These are phyloP conservation scores for Ageneiosus marmoratus DNA, from an alignment of 2,113 vertebrate species.

Conservation along the genomic window DNA sequence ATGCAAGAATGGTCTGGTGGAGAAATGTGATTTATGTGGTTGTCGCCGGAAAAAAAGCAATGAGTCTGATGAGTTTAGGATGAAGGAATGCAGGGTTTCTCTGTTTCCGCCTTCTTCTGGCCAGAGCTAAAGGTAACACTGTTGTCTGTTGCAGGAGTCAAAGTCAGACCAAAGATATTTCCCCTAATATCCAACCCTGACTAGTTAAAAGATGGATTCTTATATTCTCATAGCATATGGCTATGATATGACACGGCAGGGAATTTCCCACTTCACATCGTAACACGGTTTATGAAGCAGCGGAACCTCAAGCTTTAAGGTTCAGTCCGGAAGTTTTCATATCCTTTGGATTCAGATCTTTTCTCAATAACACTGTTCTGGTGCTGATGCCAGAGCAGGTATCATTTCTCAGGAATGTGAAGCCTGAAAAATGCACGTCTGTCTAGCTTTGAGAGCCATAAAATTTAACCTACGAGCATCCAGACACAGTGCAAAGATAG, in stretches of 20 bases:
- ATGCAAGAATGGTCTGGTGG: conserved; percentile 19
- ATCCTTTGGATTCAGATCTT: background rate
- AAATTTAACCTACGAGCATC: background rate
- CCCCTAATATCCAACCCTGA: background rate
- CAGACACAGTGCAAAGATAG: background rate
- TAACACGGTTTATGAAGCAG: background rate
- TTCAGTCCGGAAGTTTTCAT: background rate
- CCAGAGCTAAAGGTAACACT: background rate
- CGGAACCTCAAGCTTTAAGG: background rate
- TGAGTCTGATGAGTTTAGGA: background rate
- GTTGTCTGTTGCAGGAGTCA: conserved; percentile 19
- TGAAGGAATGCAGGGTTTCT: conserved; percentile 15
- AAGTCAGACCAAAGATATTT: conserved; percentile 12
- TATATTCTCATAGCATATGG: background rate
- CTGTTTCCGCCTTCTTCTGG: conserved; percentile 15
- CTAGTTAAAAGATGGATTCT: background rate
- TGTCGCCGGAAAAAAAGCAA: background rate
- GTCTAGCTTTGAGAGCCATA: background rate
- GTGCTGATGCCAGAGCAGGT: background rate
- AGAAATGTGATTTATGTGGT: conserved; percentile 29
- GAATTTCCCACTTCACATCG: background rate
- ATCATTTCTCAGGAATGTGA: background rate
- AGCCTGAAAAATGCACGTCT: background rate
- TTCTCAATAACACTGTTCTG: background rate
- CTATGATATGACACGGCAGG: background rate